Conservation (phyloP, 2,797 vertebrate genomes). For the Falco cherrug region DNA sequence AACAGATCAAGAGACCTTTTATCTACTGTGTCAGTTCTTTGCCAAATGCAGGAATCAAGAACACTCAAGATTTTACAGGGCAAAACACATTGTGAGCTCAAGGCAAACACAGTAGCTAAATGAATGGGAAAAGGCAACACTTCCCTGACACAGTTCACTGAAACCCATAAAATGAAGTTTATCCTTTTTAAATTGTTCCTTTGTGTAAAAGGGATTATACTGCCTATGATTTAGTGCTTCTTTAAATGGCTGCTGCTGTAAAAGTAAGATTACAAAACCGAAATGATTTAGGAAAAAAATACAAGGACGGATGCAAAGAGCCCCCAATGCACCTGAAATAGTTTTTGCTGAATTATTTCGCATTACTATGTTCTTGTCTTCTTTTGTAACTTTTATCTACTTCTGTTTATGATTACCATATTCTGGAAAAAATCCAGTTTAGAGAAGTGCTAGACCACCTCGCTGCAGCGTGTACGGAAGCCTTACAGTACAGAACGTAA, state of each 20-base stretch:
- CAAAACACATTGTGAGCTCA: not conserved
- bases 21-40: not conserved
- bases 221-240: not conserved
- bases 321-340: not conserved
- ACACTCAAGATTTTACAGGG: not conserved
- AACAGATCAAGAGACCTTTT: not conserved
- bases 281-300: conserved; percentile 12
- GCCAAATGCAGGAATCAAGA: not conserved
- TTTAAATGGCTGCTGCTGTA: conserved; percentile 23
- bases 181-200: conserved; percentile 29
- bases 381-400: not conserved
- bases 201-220: conserved; percentile 35
- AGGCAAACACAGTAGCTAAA: not conserved
- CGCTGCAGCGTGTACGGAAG: not conserved
- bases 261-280: conserved; percentile 33
- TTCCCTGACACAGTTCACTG: not conserved
- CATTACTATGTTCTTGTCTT: not conserved
- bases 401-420: not conserved
- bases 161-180: conserved; percentile 24
- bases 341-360: conserved; percentile 1
- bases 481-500: not conserved
- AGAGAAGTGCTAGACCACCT: not conserved
- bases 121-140: not conserved
- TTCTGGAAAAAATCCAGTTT: not conserved
- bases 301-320: not conserved